Base-by-base conservation (phyloP, 1,140 invertebrate genomes). In the Ips typographus region DNA sequence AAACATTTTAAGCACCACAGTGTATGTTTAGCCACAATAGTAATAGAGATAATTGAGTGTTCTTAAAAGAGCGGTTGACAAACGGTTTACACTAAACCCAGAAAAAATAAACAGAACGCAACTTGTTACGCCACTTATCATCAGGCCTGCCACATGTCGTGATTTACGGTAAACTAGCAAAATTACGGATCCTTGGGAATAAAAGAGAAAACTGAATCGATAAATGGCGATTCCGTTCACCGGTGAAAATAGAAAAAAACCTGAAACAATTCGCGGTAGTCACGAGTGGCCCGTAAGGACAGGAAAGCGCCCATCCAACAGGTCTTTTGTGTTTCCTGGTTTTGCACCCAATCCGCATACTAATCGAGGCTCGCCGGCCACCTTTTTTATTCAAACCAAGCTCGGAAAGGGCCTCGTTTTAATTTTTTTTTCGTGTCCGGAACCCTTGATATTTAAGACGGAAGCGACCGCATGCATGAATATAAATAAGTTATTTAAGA, bases 321-420 rank as follows among this genome's bases (percentile, higher is more conserved):
- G 47, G 66, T 68, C 39, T 39, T 68, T 68, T 62, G 60, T 62
- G 41, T 70, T 64, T 43, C 43, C 53, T 42, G 47, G 55, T 44
- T 55, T 70, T 58, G 61, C 37, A 40, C 60, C 49, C 41, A 39
- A 69, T 74, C 71, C 68, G 71, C 58, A 74, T 68, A 62, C 72
- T 74, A 73, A 77, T 78, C 79, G 77, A 64, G 72, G 73, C 72
- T 74, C 1, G 44, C 6, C 1, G 44, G 22, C 6, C 6, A 22
- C 44, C 44, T 22, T 49, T 22, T 6, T 39, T 40, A 42, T 59
- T 59, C 57, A 59, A 59, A 59, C 2, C 7, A 55, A 1, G 8
- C 22, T 22, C 22, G 22, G 22, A 22, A 22, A 22, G 1, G 44
- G 44, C 44, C 44, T 22, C 44, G 7, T 36, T 55, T 22, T 37